Conservation (phyloP, 2,113 vertebrate species). For the Scartelaos histophorus region DNA sequence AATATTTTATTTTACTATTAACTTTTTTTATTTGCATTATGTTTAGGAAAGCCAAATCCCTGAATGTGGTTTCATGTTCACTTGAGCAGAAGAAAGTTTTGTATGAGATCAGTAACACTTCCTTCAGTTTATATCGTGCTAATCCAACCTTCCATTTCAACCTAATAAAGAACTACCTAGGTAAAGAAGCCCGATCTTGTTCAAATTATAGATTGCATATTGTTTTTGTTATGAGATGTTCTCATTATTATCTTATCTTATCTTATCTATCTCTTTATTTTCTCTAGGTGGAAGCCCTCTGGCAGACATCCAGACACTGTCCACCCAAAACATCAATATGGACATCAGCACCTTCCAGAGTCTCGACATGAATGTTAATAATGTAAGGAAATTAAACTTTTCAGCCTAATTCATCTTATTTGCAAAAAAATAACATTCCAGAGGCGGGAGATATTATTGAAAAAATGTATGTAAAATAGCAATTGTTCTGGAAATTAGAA, state of each 20-base stretch:
- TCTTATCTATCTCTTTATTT: background rate
- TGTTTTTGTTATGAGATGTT: background rate
- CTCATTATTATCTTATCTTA: too few relatives aligned
- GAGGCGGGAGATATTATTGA: too few relatives aligned
- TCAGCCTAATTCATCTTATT: background rate
- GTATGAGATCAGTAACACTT: conserved; percentile 39
- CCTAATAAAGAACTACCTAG: conserved; percentile 14
- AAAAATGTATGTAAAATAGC: too few relatives aligned
- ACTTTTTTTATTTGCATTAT: background rate
- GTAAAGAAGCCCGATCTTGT: conserved; percentile 17
- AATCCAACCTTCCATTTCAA: conserved; percentile 2
- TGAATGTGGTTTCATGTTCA: conserved; percentile 48
- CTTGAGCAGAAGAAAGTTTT: conserved; percentile 41
- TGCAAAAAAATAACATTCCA: background rate
- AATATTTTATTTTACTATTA: background rate
- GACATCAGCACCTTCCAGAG: conserved; percentile 20
- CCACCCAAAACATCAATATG: conserved; percentile 42
- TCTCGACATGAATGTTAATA: conserved; percentile 17
- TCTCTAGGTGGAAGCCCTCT: conserved; percentile 42
- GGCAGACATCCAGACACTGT: conserved; percentile 22
- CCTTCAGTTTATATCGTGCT: conserved; percentile 26
- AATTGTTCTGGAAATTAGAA: too few relatives aligned
- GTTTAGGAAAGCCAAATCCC: conserved; percentile 30
- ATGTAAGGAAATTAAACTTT: conserved; percentile 24
- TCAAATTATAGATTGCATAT: background rate